These are phyloP conservation scores for Antechinus flavipes DNA, from an alignment of 2,113 vertebrate genomes.

Conservation along the genomic window DNA sequence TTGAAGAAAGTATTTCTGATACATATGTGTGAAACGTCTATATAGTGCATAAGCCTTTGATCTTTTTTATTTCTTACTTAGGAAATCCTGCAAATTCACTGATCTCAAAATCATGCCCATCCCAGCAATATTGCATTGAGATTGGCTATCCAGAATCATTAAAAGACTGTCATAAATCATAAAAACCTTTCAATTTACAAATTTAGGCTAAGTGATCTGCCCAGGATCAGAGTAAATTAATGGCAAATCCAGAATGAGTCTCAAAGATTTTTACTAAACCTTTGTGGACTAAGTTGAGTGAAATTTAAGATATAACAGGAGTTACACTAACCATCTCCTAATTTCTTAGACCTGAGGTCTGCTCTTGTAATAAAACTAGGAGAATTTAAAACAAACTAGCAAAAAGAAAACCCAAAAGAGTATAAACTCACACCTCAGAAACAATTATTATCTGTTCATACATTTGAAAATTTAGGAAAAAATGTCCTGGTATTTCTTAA, in stretches of 20 bases:
- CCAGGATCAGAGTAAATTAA: background rate
- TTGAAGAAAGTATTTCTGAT: background rate
- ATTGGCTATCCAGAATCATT: background rate
- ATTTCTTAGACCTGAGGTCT: slow-evolving; percentile 3
- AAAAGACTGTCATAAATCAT: background rate
- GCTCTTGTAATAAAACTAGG: background rate
- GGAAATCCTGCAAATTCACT: background rate
- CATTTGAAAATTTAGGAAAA: background rate
- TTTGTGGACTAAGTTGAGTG: background rate
- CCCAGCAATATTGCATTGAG: background rate
- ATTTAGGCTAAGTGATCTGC: background rate
- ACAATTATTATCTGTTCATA: background rate
- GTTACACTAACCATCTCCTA: background rate
- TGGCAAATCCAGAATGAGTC: background rate
- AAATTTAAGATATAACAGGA: background rate
- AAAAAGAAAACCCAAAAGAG: background rate
- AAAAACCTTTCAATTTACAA: background rate
- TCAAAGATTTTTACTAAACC: background rate
- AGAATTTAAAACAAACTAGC: background rate
- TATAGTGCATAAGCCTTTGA: background rate
- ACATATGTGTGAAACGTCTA: background rate
- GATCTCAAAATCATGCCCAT: background rate
- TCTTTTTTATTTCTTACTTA: background rate
- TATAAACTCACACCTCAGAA: background rate
- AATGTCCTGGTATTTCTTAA: slow-evolving; percentile 13